phyloP scores from a whole-genome alignment of 2,113 vertebrate species.

The Opisthocomus hoazin region DNA sequence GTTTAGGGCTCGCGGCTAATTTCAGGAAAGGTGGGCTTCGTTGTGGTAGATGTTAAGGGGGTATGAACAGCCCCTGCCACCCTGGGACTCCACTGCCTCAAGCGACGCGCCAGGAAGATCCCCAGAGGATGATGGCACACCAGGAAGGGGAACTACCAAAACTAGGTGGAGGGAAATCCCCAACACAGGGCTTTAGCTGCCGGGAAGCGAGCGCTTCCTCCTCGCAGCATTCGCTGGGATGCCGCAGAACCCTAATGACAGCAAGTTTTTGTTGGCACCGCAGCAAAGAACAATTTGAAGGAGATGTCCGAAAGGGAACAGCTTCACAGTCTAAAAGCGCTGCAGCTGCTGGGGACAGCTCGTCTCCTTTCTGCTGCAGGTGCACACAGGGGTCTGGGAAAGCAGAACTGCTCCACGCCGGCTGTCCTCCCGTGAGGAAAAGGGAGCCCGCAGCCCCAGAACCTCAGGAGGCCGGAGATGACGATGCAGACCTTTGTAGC shows the following conservation, averaged over 20 bases:
- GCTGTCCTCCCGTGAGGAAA: neutral
- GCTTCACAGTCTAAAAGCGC: neutral
- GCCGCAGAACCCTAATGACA: neutral
- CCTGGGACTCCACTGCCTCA: neutral
- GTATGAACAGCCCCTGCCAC: neutral
- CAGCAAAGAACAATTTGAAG: neutral
- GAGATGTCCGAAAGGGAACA: neutral
- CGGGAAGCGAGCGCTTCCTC: neutral
- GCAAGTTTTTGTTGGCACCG: neutral
- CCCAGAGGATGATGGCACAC: neutral
- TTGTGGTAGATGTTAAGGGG: neutral
- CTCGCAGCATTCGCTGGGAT: accelerated
- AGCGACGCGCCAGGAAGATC: neutral
- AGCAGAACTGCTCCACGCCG: accelerated
- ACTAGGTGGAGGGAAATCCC: neutral
- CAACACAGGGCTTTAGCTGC: neutral
- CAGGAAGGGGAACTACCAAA: neutral
- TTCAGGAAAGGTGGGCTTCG: neutral
- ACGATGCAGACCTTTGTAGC: neutral
- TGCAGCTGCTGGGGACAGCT: neutral
- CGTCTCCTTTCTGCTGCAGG: neutral
- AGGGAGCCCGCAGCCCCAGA: neutral
- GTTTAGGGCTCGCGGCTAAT: neutral
- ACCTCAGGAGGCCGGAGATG: neutral
- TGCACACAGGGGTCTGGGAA: neutral